phyloP scores from a whole-genome alignment of 92 coral and sea anemone genomes.

The Meandrina meandrites region DNA sequence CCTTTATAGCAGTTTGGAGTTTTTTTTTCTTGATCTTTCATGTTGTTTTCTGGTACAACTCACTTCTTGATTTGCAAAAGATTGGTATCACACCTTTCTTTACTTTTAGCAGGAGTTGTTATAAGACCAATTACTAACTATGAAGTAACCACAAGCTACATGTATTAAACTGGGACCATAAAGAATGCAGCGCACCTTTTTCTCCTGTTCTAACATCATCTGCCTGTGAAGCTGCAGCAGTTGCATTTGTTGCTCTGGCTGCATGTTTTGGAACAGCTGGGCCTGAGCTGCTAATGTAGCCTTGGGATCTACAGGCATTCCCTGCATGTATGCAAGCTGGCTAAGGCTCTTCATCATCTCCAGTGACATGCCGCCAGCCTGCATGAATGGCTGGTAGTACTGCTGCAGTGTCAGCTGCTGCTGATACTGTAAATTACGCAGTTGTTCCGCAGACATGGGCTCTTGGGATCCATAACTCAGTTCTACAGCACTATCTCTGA shows the following conservation, averaged over 20 bases:
- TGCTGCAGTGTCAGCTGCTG: constrained; percentile 49
- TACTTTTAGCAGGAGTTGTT: no score
- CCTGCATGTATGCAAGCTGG: constrained; percentile 51
- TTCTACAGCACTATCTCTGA: constrained; percentile 24
- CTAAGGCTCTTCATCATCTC: constrained; percentile 47
- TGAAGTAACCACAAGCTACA: no score
- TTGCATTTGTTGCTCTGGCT: constrained; percentile 65
- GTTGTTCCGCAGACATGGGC: constrained; percentile 60
- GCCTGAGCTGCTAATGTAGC: constrained; percentile 43
- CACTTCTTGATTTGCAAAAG: no score
- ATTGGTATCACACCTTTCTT: no score
- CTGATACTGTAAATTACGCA: constrained; percentile 53
- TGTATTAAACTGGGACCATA: no score
- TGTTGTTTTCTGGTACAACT: no score
- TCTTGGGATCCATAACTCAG: constrained; percentile 36
- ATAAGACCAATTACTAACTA: no score
- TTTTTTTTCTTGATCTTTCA: no score
- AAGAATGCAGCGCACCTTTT: constrained; percentile 39
- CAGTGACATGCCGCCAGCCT: constrained; percentile 41
- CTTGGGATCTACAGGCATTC: constrained; percentile 48
- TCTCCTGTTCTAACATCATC: constrained; percentile 50
- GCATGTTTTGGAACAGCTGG: constrained; percentile 43
- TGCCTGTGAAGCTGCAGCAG: constrained; percentile 58
- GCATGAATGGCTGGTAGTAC: constrained; percentile 50
- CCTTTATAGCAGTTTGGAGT: no score